A percentile compares a stretch with the other conserved stretches of the same genome.
These are phyloP conservation scores for Zapus hudsonius DNA, from an alignment of 2,113 vertebrate species.

Conservation along the genomic window DNA sequence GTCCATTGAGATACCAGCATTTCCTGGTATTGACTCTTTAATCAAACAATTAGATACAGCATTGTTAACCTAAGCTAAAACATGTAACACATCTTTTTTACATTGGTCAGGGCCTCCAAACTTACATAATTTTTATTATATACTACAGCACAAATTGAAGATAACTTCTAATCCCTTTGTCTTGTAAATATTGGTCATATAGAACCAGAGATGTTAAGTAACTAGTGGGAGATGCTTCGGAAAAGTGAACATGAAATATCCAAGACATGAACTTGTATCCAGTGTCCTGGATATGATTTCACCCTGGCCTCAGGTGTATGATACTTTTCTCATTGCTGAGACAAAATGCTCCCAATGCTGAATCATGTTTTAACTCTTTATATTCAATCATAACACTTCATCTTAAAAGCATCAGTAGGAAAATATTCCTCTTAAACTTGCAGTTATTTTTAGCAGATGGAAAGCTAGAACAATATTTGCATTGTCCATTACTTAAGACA, in stretches of 20 bases:
- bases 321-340: no score
- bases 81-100: background rate
- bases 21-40: background rate
- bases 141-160: background rate
- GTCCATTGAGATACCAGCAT: background rate
- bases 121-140: background rate
- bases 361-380: background rate
- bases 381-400: background rate
- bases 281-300: no score
- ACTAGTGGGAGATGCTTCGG: background rate
- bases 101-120: background rate
- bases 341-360: background rate
- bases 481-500: background rate
- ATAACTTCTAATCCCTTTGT: background rate
- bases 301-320: no score
- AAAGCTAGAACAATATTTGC: background rate
- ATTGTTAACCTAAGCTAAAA: background rate
- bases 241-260: background rate
- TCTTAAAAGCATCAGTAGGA: background rate
- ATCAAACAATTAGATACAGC: background rate
- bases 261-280: no score
- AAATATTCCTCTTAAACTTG: conserved; percentile 11
- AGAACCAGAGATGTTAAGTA: background rate
- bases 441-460: background rate
- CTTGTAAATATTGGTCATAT: background rate